Percentiles rank a stretch among this genome's conserved stretches.
phyloP scores from a whole-genome alignment of 2,797 vertebrate genomes.

The Sebastes iracundus region DNA sequence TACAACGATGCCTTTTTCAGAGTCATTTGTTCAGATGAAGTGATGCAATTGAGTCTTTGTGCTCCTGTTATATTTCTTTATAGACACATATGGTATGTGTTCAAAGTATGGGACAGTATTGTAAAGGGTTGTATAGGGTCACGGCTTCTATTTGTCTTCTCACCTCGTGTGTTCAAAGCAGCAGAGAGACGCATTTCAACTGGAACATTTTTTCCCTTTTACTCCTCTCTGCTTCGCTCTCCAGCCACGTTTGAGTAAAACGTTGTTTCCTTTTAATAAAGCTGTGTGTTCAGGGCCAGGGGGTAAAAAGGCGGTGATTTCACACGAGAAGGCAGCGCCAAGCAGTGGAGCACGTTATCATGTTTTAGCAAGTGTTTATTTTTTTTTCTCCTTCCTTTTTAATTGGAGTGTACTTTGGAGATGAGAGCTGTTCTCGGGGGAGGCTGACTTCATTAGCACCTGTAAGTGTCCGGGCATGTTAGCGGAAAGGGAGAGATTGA shows the following conservation, averaged over 20 bases:
- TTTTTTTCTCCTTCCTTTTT: slow-evolving; percentile 29
- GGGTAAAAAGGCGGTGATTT: slow-evolving; percentile 3
- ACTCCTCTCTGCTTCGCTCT: background rate
- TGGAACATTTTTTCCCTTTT: background rate
- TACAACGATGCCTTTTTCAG: background rate
- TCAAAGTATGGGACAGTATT: background rate
- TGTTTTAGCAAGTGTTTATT: slow-evolving; percentile 44
- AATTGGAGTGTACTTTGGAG: slow-evolving; percentile 67
- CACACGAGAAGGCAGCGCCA: background rate
- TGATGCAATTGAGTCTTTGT: background rate
- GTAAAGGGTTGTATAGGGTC: background rate
- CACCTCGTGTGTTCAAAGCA: background rate
- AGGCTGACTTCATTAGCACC: slow-evolving; percentile 63
- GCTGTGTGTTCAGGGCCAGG: background rate
- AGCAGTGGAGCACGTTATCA: slow-evolving; percentile 15
- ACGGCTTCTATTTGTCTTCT: background rate
- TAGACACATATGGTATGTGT: background rate
- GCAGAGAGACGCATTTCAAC: background rate
- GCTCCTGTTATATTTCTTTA: background rate
- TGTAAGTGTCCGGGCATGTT: slow-evolving; percentile 50
- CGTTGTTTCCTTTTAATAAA: slow-evolving; percentile 24
- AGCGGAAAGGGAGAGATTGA: background rate
- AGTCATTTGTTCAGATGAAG: background rate
- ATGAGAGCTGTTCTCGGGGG: slow-evolving; percentile 50
- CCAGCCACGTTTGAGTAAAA: background rate